Evolutionary conservation across 2,113 vertebrate species (phyloP).

Genomic region (Brachionichthys hirsutus): DNA sequence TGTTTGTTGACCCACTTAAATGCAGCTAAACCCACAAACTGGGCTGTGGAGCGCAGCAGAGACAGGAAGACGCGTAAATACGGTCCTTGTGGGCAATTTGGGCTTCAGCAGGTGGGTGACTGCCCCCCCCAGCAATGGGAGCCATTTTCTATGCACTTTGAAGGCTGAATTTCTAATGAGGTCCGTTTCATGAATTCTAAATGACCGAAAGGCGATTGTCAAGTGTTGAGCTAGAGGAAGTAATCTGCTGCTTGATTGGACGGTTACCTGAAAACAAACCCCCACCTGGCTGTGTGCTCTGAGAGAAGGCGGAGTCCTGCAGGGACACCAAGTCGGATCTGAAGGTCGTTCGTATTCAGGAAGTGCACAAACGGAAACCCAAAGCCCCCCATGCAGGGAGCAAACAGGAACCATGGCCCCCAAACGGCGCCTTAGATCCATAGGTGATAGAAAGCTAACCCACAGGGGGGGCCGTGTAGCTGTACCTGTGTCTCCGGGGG

Average conservation of each 20-base stretch:
- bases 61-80: neutral
- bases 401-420: too few relatives aligned
- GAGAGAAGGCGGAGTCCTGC: too few relatives aligned
- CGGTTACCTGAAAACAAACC: too few relatives aligned
- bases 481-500: too few relatives aligned
- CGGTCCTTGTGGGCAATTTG: too few relatives aligned
- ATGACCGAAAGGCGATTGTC: neutral
- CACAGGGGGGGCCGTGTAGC: too few relatives aligned
- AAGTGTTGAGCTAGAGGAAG: neutral
- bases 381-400: too few relatives aligned
- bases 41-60: slow-evolving; percentile 64
- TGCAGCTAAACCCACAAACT: slow-evolving; percentile 61
- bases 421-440: too few relatives aligned
- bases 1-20: slow-evolving; percentile 70
- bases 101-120: neutral
- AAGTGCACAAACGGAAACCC: too few relatives aligned
- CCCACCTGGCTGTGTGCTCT: too few relatives aligned
- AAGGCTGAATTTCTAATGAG: slow-evolving; percentile 11
- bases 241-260: slow-evolving; percentile 16
- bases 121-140: too few relatives aligned
- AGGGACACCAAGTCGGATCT: slow-evolving; percentile 41
- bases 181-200: slow-evolving; percentile 16
- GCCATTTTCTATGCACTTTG: slow-evolving; percentile 21
- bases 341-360: slow-evolving; percentile 47
- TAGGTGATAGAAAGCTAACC: too few relatives aligned